Evolutionary conservation across 1,140 invertebrate genomes (phyloP), one percentile per base, ranked within the genome.

Genomic region (Sarcophaga peregrina): DNA sequence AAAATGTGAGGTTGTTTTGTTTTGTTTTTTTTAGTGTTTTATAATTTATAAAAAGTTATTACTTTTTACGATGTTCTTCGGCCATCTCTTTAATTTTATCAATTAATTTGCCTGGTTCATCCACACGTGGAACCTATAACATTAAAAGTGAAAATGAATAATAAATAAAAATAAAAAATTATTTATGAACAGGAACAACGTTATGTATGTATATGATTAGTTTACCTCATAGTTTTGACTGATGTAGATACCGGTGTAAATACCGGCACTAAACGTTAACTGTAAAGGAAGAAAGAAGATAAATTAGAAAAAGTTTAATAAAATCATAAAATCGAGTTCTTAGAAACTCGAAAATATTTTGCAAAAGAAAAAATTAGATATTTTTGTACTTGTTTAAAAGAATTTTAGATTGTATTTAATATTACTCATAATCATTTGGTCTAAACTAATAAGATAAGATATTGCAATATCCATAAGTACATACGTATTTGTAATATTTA

Each of bases 161-260:
- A 46, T 58, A 81, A 72, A 46, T 54, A n/a, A 0, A 50, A 80
- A 54, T 80, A 8, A 50, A 45, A 37, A 84, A 80, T 82, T 48
- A 48, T 8, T 7, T 48, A 47, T 47, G 9, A 72, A 17, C 3
- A 10, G 0, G 47, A 81, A n/a, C n/a, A n/a, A n/a, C n/a, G n/a
- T n/a, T n/a, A n/a, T n/a, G n/a, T n/a, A n/a, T n/a, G n/a, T n/a
- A n/a, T 6, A 15, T 75, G 37, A 83, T 54, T 74, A 84, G 86
- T 88, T 90, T 92, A 96, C 95, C 92, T 96, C 92, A 92, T 96
- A 96, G 90, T 96, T 96, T 92, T 96, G 96, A 83, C 93, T 93
- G 82, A 96, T 86, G 87, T 96, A 97, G 82, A 96, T 93, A 54
- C 96, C 96, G 81, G 94, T 91, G 86, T 97, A 97, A 45, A 96